Base-by-base conservation (phyloP, 2,888 invertebrate genomes). In the Tribolium freemani region DNA sequence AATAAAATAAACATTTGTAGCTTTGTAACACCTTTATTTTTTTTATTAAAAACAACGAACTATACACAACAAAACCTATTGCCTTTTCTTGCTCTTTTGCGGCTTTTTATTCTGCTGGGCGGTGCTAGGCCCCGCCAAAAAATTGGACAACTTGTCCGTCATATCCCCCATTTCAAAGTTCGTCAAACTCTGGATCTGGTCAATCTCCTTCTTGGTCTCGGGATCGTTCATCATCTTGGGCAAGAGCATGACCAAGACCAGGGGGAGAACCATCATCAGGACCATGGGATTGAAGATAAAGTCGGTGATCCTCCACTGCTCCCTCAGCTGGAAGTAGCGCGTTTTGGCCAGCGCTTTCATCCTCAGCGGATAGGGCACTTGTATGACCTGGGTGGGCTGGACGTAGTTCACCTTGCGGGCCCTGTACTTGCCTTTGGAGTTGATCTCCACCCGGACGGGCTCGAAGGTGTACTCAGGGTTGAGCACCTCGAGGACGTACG, bases 181-280 rank as follows among this genome's bases (percentile, higher is more conserved):
- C 0, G 93, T 92, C 81, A 95, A 88, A 84, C 92, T 94, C 83
- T 94, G 93, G 57, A 95, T 90, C 84, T 97, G 96, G 87, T 98
- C 96, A 88, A 97, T 92, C 87, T 97, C 96, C 87, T 97, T 97
- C 84, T 97, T 96, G 1, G 98, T 95, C 86, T 99, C 98, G 3
- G 98, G 98, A 87, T 99, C 99, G 83, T 96, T 98, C 93, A 99
- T 95, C 91, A 98, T 93, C 86, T 97, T 98, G 0, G 98, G 98
- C 81, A 98, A 87, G 74, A 98, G 90, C 92, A 98, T 94, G 79
- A 99, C 94, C 4, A 98, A 88, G 3, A 98, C 84, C 30, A 98
- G 87, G 0, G 98, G 98, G 75, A 98, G 85, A 16, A 98, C 92
- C 98, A 98, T 99, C 95, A 98, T 98, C 74, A 99, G 90, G 3